Base-by-base conservation (phyloP, 2,797 vertebrate species). In the Neosilurus mollespiculum region DNA sequence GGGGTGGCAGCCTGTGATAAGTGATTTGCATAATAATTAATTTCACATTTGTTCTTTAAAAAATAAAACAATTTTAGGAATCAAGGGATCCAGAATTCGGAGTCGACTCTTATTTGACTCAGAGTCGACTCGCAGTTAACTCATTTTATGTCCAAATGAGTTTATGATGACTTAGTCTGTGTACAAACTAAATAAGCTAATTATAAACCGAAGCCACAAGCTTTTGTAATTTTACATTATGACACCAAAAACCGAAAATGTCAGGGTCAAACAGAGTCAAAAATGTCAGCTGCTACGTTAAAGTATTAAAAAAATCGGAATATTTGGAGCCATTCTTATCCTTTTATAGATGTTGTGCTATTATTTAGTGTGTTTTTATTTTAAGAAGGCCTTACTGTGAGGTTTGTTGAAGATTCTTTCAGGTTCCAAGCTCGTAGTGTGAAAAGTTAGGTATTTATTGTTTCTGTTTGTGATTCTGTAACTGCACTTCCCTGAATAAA, bases 381-480 rank as follows among this genome's bases (percentile, higher is more conserved):
- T 18, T 4, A 22, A 22, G 3, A 10, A 10, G 16, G 51, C 9
- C 1, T 3, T 73, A 1, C 3, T 53, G 24, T 26, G n/a, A 58
- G 5, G 9, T 30, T 34, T 58, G 15, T 58, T 20, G 10, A 53
- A 20, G 20, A 51, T 51, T 51, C 71, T 5, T 76, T 37, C 54
- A 37, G 56, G 18, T 59, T 76, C 54, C 30, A 22, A 37, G 73
- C 56, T 77, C 56, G 9, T 43, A 24, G 15, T 59, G 26, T 43
- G 58, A 43, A 77, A 77, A 6, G 26, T 61, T 61, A 9, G 9
- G 9, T 58, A 77, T 77, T 77, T 77, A 77, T 77, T 77, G 2
- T 4, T 7, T 58, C 34, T 62, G 34, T 77, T 15, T 77, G 20
- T 77, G 75, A 15, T 22, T 22, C 34, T 61, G 73, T 75, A 56